A percentile compares a stretch with the other conserved stretches of the same genome.
These are phyloP conservation scores for Orussus abietinus DNA, from an alignment of 1,140 invertebrate species.

Conservation along the genomic window DNA sequence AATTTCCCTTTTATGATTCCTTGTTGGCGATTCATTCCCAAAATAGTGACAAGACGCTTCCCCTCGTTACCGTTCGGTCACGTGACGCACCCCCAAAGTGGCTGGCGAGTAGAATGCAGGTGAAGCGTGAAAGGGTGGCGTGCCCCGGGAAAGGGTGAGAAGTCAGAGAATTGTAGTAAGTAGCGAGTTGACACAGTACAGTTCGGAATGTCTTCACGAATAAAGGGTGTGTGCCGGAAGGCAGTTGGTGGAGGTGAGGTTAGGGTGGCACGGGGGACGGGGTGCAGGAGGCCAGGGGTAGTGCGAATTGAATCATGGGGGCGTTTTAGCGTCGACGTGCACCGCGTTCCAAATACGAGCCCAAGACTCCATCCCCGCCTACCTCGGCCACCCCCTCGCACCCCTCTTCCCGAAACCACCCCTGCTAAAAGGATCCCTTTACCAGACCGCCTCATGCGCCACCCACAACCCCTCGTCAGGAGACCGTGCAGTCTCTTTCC, in stretches of 20 bases:
- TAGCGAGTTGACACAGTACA: constrained; percentile 20
- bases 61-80: too few relatives aligned
- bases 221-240: constrained; percentile 10
- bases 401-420: constrained; percentile 19
- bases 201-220: constrained; percentile 6
- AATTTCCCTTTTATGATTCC: too few relatives aligned
- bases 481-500: too few relatives aligned
- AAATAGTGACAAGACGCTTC: too few relatives aligned
- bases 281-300: constrained; percentile 20
- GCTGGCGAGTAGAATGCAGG: too few relatives aligned
- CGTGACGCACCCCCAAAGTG: too few relatives aligned
- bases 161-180: constrained; percentile 20
- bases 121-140: too few relatives aligned
- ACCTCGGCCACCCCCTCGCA: constrained; percentile 23
- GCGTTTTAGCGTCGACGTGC: constrained; percentile 51
- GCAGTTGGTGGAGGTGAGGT: constrained; percentile 1
- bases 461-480: background rate
- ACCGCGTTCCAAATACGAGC: constrained; percentile 42
- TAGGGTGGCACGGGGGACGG: constrained; percentile 1
- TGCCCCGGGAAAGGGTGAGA: constrained; percentile 8
- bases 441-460: too few relatives aligned
- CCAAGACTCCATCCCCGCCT: constrained; percentile 3
- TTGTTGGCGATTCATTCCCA: too few relatives aligned
- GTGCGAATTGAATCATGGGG: constrained; percentile 52
- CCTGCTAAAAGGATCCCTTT: too few relatives aligned